Percentiles rank a stretch among this genome's conserved stretches.
Evolutionary conservation across 2,113 vertebrate genomes (phyloP).

Genomic region (Microcebus griseorufus): DNA sequence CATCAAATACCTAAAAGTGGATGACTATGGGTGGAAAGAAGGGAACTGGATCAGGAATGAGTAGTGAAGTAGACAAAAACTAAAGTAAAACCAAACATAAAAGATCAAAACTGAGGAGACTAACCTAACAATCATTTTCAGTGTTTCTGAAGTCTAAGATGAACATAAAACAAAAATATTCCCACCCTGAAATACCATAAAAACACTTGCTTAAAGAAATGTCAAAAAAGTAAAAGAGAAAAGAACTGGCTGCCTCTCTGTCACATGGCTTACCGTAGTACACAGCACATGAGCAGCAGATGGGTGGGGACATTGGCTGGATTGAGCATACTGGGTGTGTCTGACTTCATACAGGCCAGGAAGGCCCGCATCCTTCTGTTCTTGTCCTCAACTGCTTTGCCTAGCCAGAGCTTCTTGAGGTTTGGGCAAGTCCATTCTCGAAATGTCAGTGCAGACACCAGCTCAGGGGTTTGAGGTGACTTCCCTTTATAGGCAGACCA

Average conservation of each 20-base stretch:
- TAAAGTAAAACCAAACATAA: slow-evolving; percentile 19
- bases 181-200: neutral
- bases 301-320: slow-evolving; percentile 93
- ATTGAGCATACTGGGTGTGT: slow-evolving; percentile 94
- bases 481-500: slow-evolving; percentile 95
- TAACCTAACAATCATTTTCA: neutral
- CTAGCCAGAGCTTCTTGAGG: slow-evolving; percentile 93
- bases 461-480: slow-evolving; percentile 93
- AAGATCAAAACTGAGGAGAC: slow-evolving; percentile 1
- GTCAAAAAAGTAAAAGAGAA: neutral
- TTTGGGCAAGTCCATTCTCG: slow-evolving; percentile 96
- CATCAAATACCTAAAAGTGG: neutral
- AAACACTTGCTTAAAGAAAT: slow-evolving; percentile 33
- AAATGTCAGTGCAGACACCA: slow-evolving; percentile 93
- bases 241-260: neutral
- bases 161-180: neutral
- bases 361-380: slow-evolving; percentile 94
- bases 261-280: slow-evolving; percentile 88
- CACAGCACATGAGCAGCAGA: slow-evolving; percentile 96
- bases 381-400: slow-evolving; percentile 94
- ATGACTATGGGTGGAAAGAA: neutral
- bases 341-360: slow-evolving; percentile 94
- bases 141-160: slow-evolving; percentile 36
- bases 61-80: neutral
- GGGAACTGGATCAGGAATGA: neutral